Conservation (phyloP, 2,797 vertebrate genomes). For the Macropus fuliginosus region DNA sequence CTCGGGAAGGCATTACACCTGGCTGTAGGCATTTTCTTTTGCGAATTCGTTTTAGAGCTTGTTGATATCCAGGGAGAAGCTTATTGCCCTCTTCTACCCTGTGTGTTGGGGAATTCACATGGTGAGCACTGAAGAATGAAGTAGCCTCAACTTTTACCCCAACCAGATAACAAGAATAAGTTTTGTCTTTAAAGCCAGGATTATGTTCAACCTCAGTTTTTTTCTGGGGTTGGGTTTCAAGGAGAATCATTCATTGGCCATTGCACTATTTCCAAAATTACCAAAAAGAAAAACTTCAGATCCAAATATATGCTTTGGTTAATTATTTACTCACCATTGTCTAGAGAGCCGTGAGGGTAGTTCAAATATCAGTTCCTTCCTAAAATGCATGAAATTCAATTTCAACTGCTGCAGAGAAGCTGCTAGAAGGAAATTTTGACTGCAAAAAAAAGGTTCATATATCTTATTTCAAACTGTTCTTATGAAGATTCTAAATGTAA, state of each 20-base stretch:
- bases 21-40: neutral
- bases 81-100: neutral
- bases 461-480: neutral
- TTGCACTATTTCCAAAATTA: neutral
- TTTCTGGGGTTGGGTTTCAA: neutral
- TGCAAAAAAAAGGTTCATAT: neutral
- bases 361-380: neutral
- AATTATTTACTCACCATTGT: neutral
- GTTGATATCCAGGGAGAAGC: neutral
- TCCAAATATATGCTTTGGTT: neutral
- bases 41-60: neutral
- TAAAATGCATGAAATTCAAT: neutral
- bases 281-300: neutral
- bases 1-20: neutral
- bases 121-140: neutral
- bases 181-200: conserved; percentile 17
- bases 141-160: neutral
- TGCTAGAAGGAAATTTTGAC: neutral
- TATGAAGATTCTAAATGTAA: neutral
- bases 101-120: neutral
- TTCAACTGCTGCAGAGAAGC: neutral
- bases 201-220: neutral
- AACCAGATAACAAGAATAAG: neutral
- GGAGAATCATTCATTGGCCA: neutral
- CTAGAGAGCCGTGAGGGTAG: neutral